phyloP scores from a whole-genome alignment of 2,113 vertebrate species.

The Pseudopodoces humilis region DNA sequence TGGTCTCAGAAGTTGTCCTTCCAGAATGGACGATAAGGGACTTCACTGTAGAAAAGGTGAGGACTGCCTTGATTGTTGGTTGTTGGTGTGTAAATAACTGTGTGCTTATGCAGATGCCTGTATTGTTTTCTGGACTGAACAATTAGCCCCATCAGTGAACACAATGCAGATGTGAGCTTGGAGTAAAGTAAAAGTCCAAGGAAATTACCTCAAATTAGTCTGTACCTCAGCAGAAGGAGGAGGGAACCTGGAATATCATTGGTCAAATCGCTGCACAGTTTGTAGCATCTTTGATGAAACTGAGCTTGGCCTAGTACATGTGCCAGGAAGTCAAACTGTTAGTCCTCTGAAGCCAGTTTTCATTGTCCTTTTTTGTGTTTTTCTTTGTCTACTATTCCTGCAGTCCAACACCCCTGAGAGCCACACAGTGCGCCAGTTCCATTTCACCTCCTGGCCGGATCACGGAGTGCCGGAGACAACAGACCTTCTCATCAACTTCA shows the following conservation, averaged over 20 bases:
- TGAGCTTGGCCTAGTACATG: neutral
- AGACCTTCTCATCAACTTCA: conserved; percentile 91
- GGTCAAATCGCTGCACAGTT: neutral
- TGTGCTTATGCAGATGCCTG: neutral
- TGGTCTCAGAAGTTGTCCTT: conserved; percentile 80
- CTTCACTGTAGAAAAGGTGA: conserved; percentile 88
- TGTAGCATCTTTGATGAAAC: neutral
- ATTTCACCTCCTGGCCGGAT: conserved; percentile 97
- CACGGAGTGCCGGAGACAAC: conserved; percentile 92
- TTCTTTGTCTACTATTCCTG: neutral
- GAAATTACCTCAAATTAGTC: neutral
- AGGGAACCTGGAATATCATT: neutral
- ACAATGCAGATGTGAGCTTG: neutral
- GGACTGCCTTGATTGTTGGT: neutral
- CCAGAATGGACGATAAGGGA: conserved; percentile 96
- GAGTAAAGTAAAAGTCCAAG: neutral
- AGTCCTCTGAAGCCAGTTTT: neutral
- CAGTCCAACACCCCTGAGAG: conserved; percentile 84
- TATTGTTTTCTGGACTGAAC: neutral
- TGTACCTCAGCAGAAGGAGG: neutral
- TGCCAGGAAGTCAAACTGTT: neutral
- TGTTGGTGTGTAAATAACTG: neutral
- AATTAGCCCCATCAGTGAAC: neutral
- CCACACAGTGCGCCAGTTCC: conserved; percentile 89
- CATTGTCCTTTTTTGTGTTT: neutral